Percentiles rank a stretch among this genome's conserved stretches.
Conservation (phyloP, 2,797 vertebrate genomes). For the Schizopygopsis pylzovi region DNA sequence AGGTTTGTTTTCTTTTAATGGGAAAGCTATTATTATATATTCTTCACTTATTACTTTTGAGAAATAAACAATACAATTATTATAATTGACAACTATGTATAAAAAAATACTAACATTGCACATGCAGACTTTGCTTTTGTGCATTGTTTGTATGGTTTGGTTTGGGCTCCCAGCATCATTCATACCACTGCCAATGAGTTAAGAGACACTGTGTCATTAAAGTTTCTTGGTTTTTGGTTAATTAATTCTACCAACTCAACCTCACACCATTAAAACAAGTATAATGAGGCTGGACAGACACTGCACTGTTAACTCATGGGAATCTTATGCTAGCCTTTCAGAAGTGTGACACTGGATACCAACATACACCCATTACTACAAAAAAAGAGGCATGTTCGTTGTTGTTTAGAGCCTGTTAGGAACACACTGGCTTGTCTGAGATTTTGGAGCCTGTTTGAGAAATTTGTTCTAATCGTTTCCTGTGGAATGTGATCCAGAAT, state of each 20-base stretch:
- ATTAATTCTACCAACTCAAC: slow-evolving; percentile 46
- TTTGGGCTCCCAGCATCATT: slow-evolving; percentile 12
- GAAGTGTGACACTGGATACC: slow-evolving; percentile 5
- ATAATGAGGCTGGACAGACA: slow-evolving; percentile 14
- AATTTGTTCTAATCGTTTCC: not conserved
- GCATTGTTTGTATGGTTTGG: slow-evolving; percentile 5
- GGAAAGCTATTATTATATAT: not conserved
- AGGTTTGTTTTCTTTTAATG: not conserved
- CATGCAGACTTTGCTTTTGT: not conserved
- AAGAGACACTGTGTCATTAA: slow-evolving; percentile 33
- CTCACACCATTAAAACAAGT: slow-evolving; percentile 17
- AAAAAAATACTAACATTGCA: not conserved
- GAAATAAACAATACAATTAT: not conserved
- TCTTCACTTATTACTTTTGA: not conserved
- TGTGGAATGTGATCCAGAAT: not conserved
- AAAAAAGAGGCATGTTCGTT: not conserved
- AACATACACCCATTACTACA: slow-evolving; percentile 10
- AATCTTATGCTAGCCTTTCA: slow-evolving; percentile 19
- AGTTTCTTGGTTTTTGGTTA: slow-evolving; percentile 28
- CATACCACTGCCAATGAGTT: slow-evolving; percentile 5
- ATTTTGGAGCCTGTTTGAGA: not conserved
- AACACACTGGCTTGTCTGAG: not conserved
- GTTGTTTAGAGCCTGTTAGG: not conserved
- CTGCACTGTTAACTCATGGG: not conserved
- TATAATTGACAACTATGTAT: not conserved